These are phyloP conservation scores for Tenrec ecaudatus DNA, from an alignment of 2,113 vertebrate species.

Conservation along the genomic window DNA sequence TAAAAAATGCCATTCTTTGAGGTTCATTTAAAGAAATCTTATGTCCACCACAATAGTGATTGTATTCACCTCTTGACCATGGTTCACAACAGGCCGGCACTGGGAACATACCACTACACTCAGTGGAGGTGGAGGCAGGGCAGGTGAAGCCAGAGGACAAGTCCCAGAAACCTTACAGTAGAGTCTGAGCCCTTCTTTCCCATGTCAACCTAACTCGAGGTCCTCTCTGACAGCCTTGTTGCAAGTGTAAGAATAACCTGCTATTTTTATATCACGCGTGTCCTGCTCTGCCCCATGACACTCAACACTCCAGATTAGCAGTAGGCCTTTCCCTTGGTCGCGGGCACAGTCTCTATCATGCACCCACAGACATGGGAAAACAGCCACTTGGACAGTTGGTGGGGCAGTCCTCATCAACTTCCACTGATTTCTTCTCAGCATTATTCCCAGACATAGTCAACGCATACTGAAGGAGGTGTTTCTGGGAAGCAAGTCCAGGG, in stretches of 20 bases:
- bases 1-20: constrained; percentile 44
- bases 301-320: constrained; percentile 78
- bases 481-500: constrained; percentile 62
- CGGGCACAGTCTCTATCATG: constrained; percentile 46
- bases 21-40: constrained; percentile 55
- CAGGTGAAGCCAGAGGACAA: not conserved
- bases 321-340: constrained; percentile 57
- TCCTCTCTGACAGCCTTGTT: constrained; percentile 63
- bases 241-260: constrained; percentile 70
- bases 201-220: constrained; percentile 57
- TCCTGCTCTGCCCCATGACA: constrained; percentile 76
- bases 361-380: not conserved
- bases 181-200: constrained; percentile 47
- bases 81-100: not conserved
- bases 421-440: constrained; percentile 64
- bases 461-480: constrained; percentile 49
- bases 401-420: constrained; percentile 7
- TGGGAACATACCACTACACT: not conserved
- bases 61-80: not conserved
- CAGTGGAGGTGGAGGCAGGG: not conserved
- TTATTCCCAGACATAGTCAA: constrained; percentile 23
- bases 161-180: not conserved
- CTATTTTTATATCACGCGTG: constrained; percentile 79
- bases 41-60: not conserved
- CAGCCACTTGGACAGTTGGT: not conserved